A percentile compares a stretch with the other conserved stretches of the same genome.
Conservation (phyloP, 2,797 vertebrate species). For the Apogon hyalosoma region DNA sequence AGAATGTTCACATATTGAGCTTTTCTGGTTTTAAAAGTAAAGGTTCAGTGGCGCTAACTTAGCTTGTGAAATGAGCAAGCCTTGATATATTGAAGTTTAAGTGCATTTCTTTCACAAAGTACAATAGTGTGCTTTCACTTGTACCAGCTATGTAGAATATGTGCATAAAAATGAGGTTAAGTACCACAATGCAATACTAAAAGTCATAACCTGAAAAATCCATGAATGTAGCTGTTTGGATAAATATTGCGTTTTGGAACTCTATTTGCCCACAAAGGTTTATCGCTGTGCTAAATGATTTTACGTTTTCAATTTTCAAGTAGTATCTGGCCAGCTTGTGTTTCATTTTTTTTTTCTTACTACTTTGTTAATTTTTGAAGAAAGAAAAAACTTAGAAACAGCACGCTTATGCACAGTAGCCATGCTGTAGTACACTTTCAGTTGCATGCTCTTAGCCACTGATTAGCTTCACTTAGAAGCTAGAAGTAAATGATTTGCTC, state of each 20-base stretch:
- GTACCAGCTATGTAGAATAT: neutral
- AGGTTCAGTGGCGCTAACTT: constrained; percentile 4
- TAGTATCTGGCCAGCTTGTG: neutral
- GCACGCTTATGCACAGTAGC: neutral
- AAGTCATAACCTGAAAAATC: constrained; percentile 27
- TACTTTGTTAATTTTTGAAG: neutral
- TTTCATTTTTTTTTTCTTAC: neutral
- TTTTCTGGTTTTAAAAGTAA: constrained; percentile 4
- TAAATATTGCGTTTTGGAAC: constrained; percentile 9
- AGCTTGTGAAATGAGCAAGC: neutral
- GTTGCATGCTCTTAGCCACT: constrained; percentile 27
- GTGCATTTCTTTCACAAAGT: constrained; percentile 8
- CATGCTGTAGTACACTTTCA: constrained; percentile 2
- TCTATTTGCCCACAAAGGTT: constrained; percentile 9
- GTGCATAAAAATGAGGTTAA: constrained; percentile 18
- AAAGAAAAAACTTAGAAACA: too few relatives aligned
- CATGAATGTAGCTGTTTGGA: constrained; percentile 7
- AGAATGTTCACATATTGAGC: constrained; percentile 6
- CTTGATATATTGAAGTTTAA: neutral
- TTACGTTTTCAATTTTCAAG: neutral
- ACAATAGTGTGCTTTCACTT: constrained; percentile 1
- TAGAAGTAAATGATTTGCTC: constrained; percentile 49
- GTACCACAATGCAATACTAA: constrained; percentile 8
- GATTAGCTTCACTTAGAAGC: constrained; percentile 44
- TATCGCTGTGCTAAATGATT: constrained; percentile 2